Base-by-base conservation (phyloP, 2,113 vertebrate genomes). In the Apodemus sylvaticus region DNA sequence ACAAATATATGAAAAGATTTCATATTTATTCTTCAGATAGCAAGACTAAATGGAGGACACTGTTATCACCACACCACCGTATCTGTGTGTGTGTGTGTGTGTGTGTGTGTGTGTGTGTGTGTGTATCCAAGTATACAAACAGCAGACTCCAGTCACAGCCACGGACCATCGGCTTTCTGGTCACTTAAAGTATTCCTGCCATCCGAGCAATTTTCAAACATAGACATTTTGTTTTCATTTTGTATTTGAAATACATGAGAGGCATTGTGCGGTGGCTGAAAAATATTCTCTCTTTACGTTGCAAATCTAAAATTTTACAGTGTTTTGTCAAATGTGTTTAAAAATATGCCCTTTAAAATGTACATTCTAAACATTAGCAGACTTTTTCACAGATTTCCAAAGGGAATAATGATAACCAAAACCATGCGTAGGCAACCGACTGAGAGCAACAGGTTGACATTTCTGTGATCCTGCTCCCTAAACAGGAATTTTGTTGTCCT, bases 211-310 rank as follows among this genome's bases (percentile, higher is more conserved):
- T n/a, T 71, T 53, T 87, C 9, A 53, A 73, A 42, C 11, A 71
- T 11, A 39, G 14, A 14, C 19, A 86, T 31, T 39, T 5, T 58
- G 12, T 53, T 53, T 4, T 48, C 83, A 17, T 71, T 64, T 92
- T 31, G 39, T 79, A 74, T 2, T 10, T 74, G 34, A 92, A 62
- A 53, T 77, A 58, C 42, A 55, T 16, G 12, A 73, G 5, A 87
- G 4, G 2, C 6, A 26, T 1, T 1, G 11, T 29, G 66, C 29
- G n/a, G 2, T 36, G 7, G 0, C 64, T 96, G 36, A 51, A 53
- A 94, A 66, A 13, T 68, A 68, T 4, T 78, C 60, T 36, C 9
- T 14, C 17, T 86, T 94, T 94, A 48, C 42, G 73, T 70, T 88
- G 34, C 51, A 22, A 12, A 64, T 66, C 66, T 73, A 17, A 36